These are phyloP conservation scores for Arge pagana DNA, from an alignment of 2,888 invertebrate species.

Conservation along the genomic window DNA sequence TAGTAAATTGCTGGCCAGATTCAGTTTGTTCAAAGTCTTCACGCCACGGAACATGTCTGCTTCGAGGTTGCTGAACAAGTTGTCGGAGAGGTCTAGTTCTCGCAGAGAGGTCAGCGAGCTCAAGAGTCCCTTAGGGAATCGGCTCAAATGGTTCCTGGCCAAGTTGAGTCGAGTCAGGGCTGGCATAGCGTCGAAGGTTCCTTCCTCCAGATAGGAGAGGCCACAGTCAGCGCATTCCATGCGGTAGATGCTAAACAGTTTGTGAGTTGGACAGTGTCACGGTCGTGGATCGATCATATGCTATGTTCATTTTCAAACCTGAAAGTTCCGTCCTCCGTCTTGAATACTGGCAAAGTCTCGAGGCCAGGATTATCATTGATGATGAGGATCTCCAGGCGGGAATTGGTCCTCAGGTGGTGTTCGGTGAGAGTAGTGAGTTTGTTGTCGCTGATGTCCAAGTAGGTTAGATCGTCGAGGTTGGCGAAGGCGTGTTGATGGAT, in stretches of 20 bases:
- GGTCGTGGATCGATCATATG: conserved; percentile 30
- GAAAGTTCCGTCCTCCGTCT: conserved; percentile 55
- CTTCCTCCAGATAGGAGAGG: conserved; percentile 66
- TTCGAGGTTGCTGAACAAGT: conserved; percentile 67
- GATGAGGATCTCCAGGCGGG: conserved; percentile 70
- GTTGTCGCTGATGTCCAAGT: conserved; percentile 77
- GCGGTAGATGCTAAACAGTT: conserved; percentile 66
- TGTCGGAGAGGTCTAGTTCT: conserved; percentile 74
- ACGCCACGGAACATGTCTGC: conserved; percentile 70
- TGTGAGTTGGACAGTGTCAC: too few relatives aligned
- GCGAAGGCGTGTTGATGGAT: conserved; percentile 73
- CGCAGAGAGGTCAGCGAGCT: conserved; percentile 64
- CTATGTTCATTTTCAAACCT: conserved; percentile 40
- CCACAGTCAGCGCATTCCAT: conserved; percentile 79
- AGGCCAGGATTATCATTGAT: conserved; percentile 74
- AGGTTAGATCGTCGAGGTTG: conserved; percentile 68
- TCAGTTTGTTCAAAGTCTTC: conserved; percentile 67
- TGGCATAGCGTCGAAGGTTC: conserved; percentile 74
- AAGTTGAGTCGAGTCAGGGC: conserved; percentile 70
- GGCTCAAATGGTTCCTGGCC: conserved; percentile 63
- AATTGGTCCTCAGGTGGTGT: conserved; percentile 72
- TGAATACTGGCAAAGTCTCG: conserved; percentile 71
- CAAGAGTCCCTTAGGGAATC: conserved; percentile 46
- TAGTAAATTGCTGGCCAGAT: conserved; percentile 75
- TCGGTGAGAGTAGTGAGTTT: conserved; percentile 69